Evolutionary conservation across 2,888 invertebrate genomes (phyloP), one percentile per base, ranked within the genome.

Genomic region (Macrosoma leucophasiata): DNA sequence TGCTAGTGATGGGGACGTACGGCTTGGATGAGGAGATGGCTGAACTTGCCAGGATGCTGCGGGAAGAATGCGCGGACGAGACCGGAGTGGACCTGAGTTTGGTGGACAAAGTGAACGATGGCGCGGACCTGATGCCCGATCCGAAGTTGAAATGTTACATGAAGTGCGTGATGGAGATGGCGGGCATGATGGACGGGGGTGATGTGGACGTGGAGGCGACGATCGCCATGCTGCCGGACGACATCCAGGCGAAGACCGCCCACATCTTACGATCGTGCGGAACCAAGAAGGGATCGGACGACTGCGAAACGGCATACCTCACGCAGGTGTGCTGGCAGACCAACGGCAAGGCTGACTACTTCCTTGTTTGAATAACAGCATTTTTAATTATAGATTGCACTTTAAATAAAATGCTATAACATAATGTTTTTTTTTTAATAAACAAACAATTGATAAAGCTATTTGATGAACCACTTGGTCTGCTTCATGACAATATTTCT

Each of bases 281-380:
- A 27, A 71, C 81, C 1, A 53, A 57, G 48, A 41, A 36, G 26
- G 82, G 82, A 14, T 54, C 50, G n/a, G 78, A 81, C 50, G 50
- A 66, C 55, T 82, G 82, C 55, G 82, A 82, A 43, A 73, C 68
- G 6, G 81, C 82, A 25, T 82, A 43, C 60, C 59, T 53, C 35
- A 78, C 78, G 21, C 82, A 82, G 57, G 39, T 52, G 32, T 82
- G 82, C 66, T 82, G 82, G 82, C 82, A 81, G 56, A 47, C 55
- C 11, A 54, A 61, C 29, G 67, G 66, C 55, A 71, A 62, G 41
- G 52, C 44, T 0, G 74, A 70, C 39, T 81, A 68, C 52, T 70
- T 76, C 47, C 67, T 82, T 33, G 65, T 81, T 35, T 79, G 68
- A 45, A 14, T 26, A 14, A 11, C 4, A 13, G 20, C 27, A 18